Percentiles rank a stretch among this genome's conserved stretches.
phyloP scores from a whole-genome alignment of 1,140 invertebrate genomes.

The Apocrypta bakeri region DNA sequence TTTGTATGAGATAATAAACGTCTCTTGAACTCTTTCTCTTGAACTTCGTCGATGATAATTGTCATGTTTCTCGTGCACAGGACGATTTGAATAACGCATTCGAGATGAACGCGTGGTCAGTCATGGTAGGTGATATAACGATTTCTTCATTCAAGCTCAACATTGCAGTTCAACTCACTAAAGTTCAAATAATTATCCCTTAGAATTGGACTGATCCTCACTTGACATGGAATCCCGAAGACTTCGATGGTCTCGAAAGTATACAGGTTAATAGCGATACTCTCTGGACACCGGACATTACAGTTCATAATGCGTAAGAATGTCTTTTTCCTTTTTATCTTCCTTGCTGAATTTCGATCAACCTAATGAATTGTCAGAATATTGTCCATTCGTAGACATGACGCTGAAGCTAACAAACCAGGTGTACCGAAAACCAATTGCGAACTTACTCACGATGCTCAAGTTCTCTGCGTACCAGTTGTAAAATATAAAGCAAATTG shows the following conservation, averaged over 20 bases:
- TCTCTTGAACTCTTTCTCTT: too few species aligned
- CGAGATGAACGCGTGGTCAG: conserved; percentile 49
- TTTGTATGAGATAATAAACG: too few species aligned
- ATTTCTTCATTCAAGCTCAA: too few species aligned
- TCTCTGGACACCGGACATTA: conserved; percentile 73
- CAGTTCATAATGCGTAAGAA: conserved; percentile 70
- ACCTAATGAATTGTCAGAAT: too few species aligned
- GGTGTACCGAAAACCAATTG: conserved; percentile 54
- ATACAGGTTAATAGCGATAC: conserved; percentile 61
- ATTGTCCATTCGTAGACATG: conserved; percentile 53
- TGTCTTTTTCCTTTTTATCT: conserved; percentile 39
- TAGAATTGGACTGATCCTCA: conserved; percentile 71
- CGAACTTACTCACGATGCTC: conserved; percentile 48
- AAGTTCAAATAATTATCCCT: conserved; percentile 20
- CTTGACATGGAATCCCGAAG: conserved; percentile 68
- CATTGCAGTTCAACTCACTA: too few species aligned
- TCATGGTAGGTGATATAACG: too few species aligned
- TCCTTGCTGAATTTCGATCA: too few species aligned
- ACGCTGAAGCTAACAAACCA: conserved; percentile 33
- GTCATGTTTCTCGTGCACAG: too few species aligned
- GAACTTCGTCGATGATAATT: too few species aligned
- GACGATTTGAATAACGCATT: conserved; percentile 43
- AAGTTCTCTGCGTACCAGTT: conserved; percentile 55
- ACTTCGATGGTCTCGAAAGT: conserved; percentile 60
- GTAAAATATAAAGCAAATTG: conserved; percentile 54